Conservation (phyloP, 2,113 vertebrate genomes). For the Synchiropus splendidus region DNA sequence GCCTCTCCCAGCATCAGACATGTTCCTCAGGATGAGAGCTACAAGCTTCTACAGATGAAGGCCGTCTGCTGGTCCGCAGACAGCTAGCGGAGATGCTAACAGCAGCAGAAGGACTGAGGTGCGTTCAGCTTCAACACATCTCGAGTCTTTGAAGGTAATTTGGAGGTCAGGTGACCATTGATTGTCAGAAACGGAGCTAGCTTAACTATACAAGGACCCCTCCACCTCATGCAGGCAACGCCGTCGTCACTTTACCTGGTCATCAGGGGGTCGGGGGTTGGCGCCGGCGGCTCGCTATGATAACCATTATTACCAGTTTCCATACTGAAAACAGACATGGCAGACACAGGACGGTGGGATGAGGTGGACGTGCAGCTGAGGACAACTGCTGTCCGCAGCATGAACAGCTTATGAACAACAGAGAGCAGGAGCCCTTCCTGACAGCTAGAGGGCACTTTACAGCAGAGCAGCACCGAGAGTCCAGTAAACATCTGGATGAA, state of each 20-base stretch:
- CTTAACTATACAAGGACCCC: conserved; percentile 7
- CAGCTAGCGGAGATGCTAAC: no score
- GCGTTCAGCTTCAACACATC: no score
- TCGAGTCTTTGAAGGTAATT: no score
- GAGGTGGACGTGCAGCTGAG: conserved; percentile 49
- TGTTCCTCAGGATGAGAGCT: no score
- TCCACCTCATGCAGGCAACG: neutral
- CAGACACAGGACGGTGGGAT: conserved; percentile 34
- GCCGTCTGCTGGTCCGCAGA: no score
- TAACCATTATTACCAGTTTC: conserved; percentile 97
- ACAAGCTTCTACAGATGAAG: no score
- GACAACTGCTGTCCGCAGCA: no score
- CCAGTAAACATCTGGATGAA: conserved; percentile 54
- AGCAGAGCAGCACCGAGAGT: conserved; percentile 60
- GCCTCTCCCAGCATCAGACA: no score
- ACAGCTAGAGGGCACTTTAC: conserved; percentile 58
- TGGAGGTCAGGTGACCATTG: no score
- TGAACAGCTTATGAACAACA: conserved; percentile 50
- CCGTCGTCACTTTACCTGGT: conserved; percentile 75
- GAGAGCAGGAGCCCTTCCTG: conserved; percentile 59
- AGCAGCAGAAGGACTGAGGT: no score
- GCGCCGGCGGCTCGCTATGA: conserved; percentile 85
- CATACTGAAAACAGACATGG: conserved; percentile 83
- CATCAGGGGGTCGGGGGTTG: conserved; percentile 82
- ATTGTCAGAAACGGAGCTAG: no score